A percentile compares a stretch with the other conserved stretches of the same genome.
phyloP scores from a whole-genome alignment of 2,113 vertebrate genomes.

The Chaetura pelagica region DNA sequence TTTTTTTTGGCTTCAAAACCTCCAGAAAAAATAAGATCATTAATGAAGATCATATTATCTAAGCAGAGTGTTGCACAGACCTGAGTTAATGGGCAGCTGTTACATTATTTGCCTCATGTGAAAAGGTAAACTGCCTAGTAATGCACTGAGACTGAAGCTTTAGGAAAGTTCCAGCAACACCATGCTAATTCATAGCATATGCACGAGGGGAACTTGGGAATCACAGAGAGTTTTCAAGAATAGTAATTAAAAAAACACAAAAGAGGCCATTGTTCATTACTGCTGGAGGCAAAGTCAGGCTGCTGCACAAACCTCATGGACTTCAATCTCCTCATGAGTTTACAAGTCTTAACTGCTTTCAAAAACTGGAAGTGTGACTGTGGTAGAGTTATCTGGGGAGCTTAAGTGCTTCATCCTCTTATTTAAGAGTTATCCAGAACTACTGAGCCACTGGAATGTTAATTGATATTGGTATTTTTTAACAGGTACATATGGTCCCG shows the following conservation, averaged over 20 bases:
- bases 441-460: background rate
- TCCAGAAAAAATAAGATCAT: background rate
- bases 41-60: conserved; percentile 10
- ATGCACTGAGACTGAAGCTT: background rate
- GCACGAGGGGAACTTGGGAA: background rate
- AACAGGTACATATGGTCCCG: conserved; percentile 90
- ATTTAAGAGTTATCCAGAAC: background rate
- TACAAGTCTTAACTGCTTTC: background rate
- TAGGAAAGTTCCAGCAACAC: background rate
- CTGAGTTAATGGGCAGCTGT: background rate
- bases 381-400: background rate
- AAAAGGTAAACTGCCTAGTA: background rate
- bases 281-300: conserved; percentile 41
- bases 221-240: conserved; percentile 37
- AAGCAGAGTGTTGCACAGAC: background rate
- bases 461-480: conserved; percentile 17
- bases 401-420: background rate
- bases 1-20: background rate
- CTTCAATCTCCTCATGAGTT: background rate
- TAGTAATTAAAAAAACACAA: background rate
- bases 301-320: background rate
- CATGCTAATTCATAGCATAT: background rate
- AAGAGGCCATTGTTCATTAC: conserved; percentile 2
- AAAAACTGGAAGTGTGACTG: background rate
- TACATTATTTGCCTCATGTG: background rate